phyloP scores from a whole-genome alignment of 2,888 invertebrate species.

The Sycophila texana region DNA sequence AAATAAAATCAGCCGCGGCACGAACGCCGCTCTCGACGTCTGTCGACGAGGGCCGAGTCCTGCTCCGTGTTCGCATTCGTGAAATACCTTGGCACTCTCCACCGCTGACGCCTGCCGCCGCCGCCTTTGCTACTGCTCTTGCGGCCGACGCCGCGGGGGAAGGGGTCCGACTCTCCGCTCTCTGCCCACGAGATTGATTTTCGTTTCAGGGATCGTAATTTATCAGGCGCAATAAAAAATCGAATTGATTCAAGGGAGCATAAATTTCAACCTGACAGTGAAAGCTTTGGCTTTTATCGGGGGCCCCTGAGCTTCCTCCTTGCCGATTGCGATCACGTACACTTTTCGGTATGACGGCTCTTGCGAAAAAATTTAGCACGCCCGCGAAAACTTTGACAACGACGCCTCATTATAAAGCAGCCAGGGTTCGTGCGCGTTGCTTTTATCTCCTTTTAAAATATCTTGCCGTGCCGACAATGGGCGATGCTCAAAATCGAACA shows the following conservation, averaged over 20 bases:
- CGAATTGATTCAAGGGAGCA: slow-evolving; percentile 27
- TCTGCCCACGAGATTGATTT: slow-evolving; percentile 24
- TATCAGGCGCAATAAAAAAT: slow-evolving; percentile 40
- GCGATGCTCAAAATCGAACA: no score
- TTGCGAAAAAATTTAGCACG: no score
- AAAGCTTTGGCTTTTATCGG: slow-evolving; percentile 8
- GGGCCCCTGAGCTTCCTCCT: background rate
- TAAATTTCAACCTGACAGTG: slow-evolving; percentile 16
- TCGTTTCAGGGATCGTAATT: slow-evolving; percentile 34
- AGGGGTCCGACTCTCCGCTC: no score
- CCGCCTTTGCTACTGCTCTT: background rate
- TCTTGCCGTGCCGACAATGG: no score
- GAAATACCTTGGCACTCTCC: slow-evolving; percentile 66
- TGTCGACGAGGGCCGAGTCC: slow-evolving; percentile 66
- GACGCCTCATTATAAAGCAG: no score
- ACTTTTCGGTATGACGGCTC: background rate
- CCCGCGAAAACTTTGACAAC: no score
- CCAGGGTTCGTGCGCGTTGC: no score
- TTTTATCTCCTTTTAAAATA: no score
- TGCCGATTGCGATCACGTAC: background rate
- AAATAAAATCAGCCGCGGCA: slow-evolving; percentile 50
- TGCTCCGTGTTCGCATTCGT: slow-evolving; percentile 64
- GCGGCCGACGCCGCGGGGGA: background rate
- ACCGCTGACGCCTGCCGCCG: background rate
- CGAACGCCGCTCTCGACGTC: slow-evolving; percentile 60